Conservation (phyloP, 2,797 vertebrate genomes). For the Pantherophis alleghaniensis region DNA sequence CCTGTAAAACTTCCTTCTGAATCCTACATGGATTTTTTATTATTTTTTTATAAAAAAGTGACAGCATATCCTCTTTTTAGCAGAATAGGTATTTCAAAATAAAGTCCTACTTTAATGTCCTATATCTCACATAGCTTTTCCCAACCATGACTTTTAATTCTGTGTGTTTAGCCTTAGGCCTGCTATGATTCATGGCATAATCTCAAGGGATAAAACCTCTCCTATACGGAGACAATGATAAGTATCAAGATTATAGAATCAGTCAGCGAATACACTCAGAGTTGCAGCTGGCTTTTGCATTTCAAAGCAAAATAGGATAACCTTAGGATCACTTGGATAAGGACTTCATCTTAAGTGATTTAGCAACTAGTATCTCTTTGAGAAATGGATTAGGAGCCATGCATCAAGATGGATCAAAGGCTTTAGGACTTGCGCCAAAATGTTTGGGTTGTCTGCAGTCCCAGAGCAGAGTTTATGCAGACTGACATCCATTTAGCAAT, state of each 20-base stretch:
- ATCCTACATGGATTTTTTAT: not conserved
- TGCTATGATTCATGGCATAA: slow-evolving; percentile 9
- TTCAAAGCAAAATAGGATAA: slow-evolving; percentile 18
- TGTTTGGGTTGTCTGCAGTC: not conserved
- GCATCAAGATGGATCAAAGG: slow-evolving; percentile 12
- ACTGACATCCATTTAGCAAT: not conserved
- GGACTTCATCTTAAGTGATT: slow-evolving; percentile 26
- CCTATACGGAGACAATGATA: not conserved
- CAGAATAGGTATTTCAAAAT: not conserved
- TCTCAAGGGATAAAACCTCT: not conserved
- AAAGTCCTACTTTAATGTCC: not conserved
- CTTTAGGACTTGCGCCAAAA: not conserved
- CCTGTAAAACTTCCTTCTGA: not conserved
- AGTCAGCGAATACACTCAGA: slow-evolving; percentile 15
- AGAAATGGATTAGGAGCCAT: slow-evolving; percentile 13
- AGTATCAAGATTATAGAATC: slow-evolving; percentile 14
- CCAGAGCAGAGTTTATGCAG: not conserved
- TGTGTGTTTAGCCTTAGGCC: not conserved
- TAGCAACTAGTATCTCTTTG: slow-evolving; percentile 1
- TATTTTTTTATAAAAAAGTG: not conserved
- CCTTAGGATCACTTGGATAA: slow-evolving; percentile 18
- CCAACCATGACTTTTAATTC: not conserved
- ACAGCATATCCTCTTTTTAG: not conserved
- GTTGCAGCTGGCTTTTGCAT: not conserved
- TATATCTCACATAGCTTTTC: not conserved